Conservation (phyloP, 2,888 invertebrate species). For the Euplexia lucipara region DNA sequence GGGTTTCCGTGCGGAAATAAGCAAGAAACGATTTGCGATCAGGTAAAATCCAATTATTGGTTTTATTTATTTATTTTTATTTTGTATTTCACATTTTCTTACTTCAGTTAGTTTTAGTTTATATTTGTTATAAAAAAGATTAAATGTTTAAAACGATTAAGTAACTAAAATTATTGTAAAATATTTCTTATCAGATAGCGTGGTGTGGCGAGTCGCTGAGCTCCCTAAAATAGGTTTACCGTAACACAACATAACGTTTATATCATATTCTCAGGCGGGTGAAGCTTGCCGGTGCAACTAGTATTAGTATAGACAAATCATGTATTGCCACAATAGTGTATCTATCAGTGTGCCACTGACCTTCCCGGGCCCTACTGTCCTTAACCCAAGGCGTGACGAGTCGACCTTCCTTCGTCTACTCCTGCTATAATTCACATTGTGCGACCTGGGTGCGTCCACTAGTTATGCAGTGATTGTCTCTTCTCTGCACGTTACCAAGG, state of each 20-base stretch:
- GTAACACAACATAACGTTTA: too few relatives aligned
- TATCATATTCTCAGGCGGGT: too few relatives aligned
- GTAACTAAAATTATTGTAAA: too few relatives aligned
- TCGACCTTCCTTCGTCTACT: slow-evolving; percentile 85
- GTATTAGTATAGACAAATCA: neutral
- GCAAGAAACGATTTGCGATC: slow-evolving; percentile 8
- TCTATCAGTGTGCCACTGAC: slow-evolving; percentile 42
- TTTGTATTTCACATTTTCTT: too few relatives aligned
- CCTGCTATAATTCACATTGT: slow-evolving; percentile 86
- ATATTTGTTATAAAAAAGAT: too few relatives aligned
- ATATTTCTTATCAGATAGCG: too few relatives aligned
- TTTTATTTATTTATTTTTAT: too few relatives aligned
- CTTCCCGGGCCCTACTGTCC: slow-evolving; percentile 74
- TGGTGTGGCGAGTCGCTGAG: too few relatives aligned
- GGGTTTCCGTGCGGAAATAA: slow-evolving; percentile 19
- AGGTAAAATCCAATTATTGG: neutral
- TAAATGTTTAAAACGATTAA: too few relatives aligned
- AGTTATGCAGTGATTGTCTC: slow-evolving; percentile 90
- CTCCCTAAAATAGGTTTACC: too few relatives aligned
- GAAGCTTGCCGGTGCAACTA: too few relatives aligned
- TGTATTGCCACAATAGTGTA: slow-evolving; percentile 18
- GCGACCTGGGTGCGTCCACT: slow-evolving; percentile 86
- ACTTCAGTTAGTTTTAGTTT: too few relatives aligned
- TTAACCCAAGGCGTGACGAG: slow-evolving; percentile 90
- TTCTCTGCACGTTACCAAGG: slow-evolving; percentile 85